phyloP scores from a whole-genome alignment of 1,140 invertebrate species.

The Radopholus similis region DNA sequence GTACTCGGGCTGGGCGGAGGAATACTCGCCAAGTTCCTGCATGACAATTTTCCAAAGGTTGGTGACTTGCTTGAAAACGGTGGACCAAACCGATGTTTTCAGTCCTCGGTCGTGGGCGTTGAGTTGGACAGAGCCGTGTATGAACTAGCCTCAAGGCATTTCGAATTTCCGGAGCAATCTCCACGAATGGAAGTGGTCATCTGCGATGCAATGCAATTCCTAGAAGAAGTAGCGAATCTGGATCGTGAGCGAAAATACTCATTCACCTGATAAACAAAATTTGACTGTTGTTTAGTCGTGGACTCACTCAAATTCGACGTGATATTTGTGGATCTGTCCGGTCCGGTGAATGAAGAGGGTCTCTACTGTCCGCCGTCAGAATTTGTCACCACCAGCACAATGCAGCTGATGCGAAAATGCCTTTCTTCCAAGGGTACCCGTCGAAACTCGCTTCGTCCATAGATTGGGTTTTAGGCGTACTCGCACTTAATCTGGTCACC shows the following conservation, averaged over 20 bases:
- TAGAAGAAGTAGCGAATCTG: slow-evolving; percentile 16
- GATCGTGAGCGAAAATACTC: background rate
- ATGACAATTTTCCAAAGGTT: slow-evolving; percentile 11
- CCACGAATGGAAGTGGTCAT: slow-evolving; percentile 33
- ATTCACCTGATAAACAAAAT: slow-evolving; percentile 9
- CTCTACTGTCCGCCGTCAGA: slow-evolving; percentile 46
- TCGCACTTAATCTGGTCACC: slow-evolving; percentile 48
- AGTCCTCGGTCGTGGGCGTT: slow-evolving; percentile 38
- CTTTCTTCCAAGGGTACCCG: slow-evolving; percentile 30
- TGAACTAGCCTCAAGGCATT: slow-evolving; percentile 40
- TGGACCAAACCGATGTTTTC: too few species aligned
- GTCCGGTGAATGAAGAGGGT: slow-evolving; percentile 29
- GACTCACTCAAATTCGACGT: slow-evolving; percentile 43
- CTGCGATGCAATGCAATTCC: slow-evolving; percentile 43
- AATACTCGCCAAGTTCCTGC: slow-evolving; percentile 10
- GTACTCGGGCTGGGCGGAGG: slow-evolving; percentile 47
- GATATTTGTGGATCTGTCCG: slow-evolving; percentile 48
- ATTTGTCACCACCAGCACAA: slow-evolving; percentile 33
- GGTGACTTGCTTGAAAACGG: background rate
- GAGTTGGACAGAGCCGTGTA: slow-evolving; percentile 47
- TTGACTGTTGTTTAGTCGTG: slow-evolving; percentile 25
- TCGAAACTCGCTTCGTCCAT: background rate
- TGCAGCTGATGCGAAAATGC: slow-evolving; percentile 32
- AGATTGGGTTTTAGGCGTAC: slow-evolving; percentile 23
- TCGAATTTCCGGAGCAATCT: slow-evolving; percentile 34